phyloP scores from a whole-genome alignment of 2,797 vertebrate species.

The Hirundo rustica region DNA sequence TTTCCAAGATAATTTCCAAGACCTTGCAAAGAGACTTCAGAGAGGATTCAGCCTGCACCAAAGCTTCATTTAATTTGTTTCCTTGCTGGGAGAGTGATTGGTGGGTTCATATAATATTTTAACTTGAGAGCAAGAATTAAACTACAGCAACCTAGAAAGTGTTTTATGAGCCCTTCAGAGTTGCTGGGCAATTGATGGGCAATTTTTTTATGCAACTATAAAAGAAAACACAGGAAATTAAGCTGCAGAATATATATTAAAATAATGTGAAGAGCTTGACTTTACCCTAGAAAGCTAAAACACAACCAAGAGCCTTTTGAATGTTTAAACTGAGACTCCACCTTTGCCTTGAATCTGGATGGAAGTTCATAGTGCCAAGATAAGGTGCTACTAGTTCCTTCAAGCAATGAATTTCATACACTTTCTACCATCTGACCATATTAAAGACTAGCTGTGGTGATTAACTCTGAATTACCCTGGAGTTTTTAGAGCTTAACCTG shows the following conservation, averaged over 20 bases:
- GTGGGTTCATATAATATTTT: not conserved
- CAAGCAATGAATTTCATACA: conserved; percentile 35
- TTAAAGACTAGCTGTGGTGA: conserved; percentile 27
- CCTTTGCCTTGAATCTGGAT: conserved; percentile 13
- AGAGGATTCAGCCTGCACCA: not conserved
- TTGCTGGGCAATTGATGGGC: not conserved
- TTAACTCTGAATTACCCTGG: conserved; percentile 43
- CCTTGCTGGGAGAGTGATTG: not conserved
- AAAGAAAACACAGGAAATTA: conserved; percentile 70
- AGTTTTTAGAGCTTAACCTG: conserved; percentile 48
- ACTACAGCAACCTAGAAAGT: conserved; percentile 40
- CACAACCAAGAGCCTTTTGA: conserved; percentile 9
- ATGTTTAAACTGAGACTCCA: not conserved
- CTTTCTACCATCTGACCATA: not conserved
- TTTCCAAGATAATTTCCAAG: conserved; percentile 37
- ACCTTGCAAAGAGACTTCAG: conserved; percentile 13
- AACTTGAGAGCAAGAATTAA: conserved; percentile 27
- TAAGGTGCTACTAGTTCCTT: conserved; percentile 44
- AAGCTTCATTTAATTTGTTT: conserved; percentile 6
- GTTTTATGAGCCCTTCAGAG: conserved; percentile 44
- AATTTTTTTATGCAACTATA: conserved; percentile 53
- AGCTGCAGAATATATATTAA: conserved; percentile 50
- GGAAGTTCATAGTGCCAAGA: not conserved
- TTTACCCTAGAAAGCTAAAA: conserved; percentile 22
- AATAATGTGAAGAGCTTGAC: conserved; percentile 28